A percentile compares a stretch with the other conserved stretches of the same genome.
phyloP scores from a whole-genome alignment of 2,113 vertebrate species.

The Cephalopterus ornatus region DNA sequence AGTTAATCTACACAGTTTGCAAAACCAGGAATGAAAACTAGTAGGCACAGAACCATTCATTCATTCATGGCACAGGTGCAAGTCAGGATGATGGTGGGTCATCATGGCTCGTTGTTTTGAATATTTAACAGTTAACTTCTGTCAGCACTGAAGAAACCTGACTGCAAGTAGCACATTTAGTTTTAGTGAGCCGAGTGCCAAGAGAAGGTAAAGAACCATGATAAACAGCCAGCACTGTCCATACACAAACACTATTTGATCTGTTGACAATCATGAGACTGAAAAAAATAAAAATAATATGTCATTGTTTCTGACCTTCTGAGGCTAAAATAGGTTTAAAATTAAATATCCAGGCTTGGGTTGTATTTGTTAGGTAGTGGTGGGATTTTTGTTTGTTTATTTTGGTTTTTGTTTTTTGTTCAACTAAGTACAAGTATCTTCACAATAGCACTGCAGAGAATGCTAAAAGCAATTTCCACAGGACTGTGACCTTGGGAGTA shows the following conservation, averaged over 20 bases:
- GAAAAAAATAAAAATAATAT: neutral
- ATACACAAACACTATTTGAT: neutral
- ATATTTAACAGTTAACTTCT: slow-evolving; percentile 12
- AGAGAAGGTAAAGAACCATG: neutral
- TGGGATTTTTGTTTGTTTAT: neutral
- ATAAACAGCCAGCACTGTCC: neutral
- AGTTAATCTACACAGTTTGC: neutral
- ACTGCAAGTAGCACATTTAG: neutral
- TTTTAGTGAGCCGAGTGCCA: neutral
- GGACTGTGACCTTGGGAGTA: neutral
- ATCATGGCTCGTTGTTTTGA: neutral
- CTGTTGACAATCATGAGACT: neutral
- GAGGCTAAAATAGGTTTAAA: neutral
- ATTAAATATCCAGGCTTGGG: neutral
- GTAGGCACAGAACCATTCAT: neutral
- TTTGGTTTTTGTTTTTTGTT: neutral
- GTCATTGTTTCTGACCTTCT: neutral
- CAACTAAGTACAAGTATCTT: neutral
- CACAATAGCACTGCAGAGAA: neutral
- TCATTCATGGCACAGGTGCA: neutral
- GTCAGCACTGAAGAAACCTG: slow-evolving; percentile 7
- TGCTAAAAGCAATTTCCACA: neutral
- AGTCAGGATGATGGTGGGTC: neutral
- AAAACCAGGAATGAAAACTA: slow-evolving; percentile 22
- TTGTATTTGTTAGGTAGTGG: neutral